Conservation (phyloP, 2,888 invertebrate species). For the Omphaloscelis lunosa region DNA sequence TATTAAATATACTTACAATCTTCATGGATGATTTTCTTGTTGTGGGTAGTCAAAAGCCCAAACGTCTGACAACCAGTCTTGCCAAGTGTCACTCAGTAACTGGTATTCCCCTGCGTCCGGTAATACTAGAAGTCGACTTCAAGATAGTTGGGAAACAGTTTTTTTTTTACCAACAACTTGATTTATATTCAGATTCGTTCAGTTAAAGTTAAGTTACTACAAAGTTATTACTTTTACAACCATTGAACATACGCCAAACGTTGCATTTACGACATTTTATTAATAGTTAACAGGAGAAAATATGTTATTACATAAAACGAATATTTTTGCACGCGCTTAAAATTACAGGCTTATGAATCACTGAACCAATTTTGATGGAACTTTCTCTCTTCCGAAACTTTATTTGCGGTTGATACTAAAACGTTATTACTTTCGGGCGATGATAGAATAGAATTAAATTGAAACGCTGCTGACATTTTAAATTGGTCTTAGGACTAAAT, state of each 20-base stretch:
- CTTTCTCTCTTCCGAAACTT: constrained; percentile 60
- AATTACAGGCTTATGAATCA: constrained; percentile 54
- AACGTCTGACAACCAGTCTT: background rate
- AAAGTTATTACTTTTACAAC: background rate
- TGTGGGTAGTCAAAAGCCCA: background rate
- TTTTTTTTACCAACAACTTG: background rate
- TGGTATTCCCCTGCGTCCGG: background rate
- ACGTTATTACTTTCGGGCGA: constrained; percentile 48
- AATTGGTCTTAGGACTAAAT: constrained; percentile 35
- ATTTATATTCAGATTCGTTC: background rate
- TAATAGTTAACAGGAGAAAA: constrained; percentile 26
- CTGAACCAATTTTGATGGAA: constrained; percentile 52
- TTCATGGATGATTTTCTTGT: background rate
- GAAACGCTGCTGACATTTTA: constrained; percentile 32
- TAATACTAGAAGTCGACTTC: background rate
- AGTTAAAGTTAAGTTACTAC: background rate
- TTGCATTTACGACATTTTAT: background rate
- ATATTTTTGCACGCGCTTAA: constrained; percentile 21
- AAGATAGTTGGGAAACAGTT: background rate
- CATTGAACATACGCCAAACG: background rate
- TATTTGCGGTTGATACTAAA: constrained; percentile 55
- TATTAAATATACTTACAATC: background rate
- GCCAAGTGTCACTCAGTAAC: background rate
- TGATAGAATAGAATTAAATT: constrained; percentile 46
- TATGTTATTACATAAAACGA: constrained; percentile 25